A percentile compares a stretch with the other conserved stretches of the same genome.
These are phyloP conservation scores for Rhyacichthys aspro DNA, from an alignment of 2,797 vertebrate species.

Conservation along the genomic window DNA sequence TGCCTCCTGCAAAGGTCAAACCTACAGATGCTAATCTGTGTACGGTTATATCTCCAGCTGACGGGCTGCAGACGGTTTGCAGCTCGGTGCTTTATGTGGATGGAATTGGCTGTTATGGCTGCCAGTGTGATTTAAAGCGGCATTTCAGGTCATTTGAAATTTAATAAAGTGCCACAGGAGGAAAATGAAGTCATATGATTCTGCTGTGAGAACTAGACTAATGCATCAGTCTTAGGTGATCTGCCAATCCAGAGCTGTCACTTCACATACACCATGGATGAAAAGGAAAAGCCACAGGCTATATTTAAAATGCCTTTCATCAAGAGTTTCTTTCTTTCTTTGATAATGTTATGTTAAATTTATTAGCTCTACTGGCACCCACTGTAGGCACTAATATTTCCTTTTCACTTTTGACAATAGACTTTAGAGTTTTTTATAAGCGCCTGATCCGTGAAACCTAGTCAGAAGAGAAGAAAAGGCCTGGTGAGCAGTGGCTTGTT, in stretches of 20 bases:
- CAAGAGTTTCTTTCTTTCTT: constrained; percentile 1
- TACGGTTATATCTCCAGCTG: constrained; percentile 27
- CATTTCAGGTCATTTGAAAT: constrained; percentile 46
- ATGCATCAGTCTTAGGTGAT: constrained; percentile 14
- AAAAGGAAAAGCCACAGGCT: not conserved
- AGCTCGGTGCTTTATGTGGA: constrained; percentile 29
- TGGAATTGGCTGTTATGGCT: constrained; percentile 43
- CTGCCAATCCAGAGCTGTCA: not conserved
- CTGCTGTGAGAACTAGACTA: constrained; percentile 16
- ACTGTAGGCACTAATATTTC: too few species aligned
- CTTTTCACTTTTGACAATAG: too few species aligned
- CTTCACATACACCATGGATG: constrained; percentile 4
- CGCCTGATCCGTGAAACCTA: not conserved
- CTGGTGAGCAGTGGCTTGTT: too few species aligned
- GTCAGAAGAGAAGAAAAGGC: not conserved
- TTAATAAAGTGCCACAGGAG: constrained; percentile 47
- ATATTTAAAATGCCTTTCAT: constrained; percentile 3
- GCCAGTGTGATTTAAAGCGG: constrained; percentile 50
- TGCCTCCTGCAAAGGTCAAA: constrained; percentile 39
- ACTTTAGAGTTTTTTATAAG: not conserved
- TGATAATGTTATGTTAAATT: too few species aligned
- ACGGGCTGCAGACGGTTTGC: constrained; percentile 27
- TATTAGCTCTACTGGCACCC: too few species aligned
- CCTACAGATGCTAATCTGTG: constrained; percentile 36
- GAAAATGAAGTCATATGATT: constrained; percentile 34